Conservation (phyloP, 2,888 invertebrate genomes). For the Dynastes maya region DNA sequence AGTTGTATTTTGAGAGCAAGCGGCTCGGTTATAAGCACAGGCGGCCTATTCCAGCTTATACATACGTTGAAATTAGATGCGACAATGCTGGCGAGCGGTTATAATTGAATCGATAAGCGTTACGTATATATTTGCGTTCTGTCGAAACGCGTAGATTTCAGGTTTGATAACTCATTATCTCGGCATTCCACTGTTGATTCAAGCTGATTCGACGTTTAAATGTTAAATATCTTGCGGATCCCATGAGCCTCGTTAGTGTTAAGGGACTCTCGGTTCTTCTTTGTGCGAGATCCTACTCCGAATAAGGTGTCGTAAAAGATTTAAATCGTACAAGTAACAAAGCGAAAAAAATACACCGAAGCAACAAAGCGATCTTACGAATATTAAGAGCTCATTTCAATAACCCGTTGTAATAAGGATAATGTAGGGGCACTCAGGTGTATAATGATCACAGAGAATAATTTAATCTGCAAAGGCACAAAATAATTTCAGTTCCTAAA, state of each 20-base stretch:
- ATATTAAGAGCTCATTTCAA: no score
- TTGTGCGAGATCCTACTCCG: not conserved
- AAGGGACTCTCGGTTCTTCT: not conserved
- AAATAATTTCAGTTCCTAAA: no score
- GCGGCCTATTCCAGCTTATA: slow-evolving; percentile 1
- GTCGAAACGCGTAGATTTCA: slow-evolving; percentile 14
- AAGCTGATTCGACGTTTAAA: slow-evolving; percentile 27
- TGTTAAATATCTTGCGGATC: slow-evolving; percentile 34
- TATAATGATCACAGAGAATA: no score
- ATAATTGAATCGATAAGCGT: slow-evolving; percentile 37
- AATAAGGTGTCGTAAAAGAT: no score
- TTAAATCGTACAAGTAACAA: no score
- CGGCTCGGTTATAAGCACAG: not conserved
- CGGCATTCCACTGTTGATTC: slow-evolving; percentile 34
- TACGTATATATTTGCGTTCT: slow-evolving; percentile 30
- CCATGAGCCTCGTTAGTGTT: slow-evolving; percentile 22
- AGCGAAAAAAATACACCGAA: no score
- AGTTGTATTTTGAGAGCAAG: slow-evolving; percentile 1
- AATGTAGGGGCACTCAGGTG: no score
- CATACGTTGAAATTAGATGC: slow-evolving; percentile 22
- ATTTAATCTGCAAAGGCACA: no score
- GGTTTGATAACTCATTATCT: slow-evolving; percentile 36
- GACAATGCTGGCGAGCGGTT: not conserved
- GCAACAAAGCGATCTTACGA: no score
- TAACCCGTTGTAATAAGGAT: no score